Evolutionary conservation across 2,888 invertebrate genomes (phyloP).

Genomic region (Drosophila trichaetosa): DNA sequence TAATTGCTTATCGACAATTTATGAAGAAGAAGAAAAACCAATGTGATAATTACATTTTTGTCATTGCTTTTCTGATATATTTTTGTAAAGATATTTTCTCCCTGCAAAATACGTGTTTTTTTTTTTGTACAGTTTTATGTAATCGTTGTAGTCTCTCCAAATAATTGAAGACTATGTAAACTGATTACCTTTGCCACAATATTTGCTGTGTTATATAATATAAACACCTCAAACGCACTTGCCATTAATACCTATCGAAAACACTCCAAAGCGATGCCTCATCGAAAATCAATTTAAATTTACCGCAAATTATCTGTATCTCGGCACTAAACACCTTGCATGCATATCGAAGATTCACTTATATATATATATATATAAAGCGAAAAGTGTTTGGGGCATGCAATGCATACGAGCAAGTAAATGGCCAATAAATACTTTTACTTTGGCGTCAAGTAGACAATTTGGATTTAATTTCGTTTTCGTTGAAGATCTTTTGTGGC

Average conservation of each 20-base stretch:
- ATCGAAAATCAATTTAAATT: constrained; percentile 32
- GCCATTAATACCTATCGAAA: constrained; percentile 43
- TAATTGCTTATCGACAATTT: not conserved
- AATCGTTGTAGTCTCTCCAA: not conserved
- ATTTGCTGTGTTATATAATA: constrained; percentile 27
- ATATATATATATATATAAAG: not conserved
- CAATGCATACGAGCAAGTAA: constrained; percentile 37
- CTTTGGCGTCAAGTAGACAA: constrained; percentile 16
- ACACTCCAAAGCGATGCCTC: constrained; percentile 38
- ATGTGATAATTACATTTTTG: constrained; percentile 14
- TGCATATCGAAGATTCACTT: constrained; percentile 47
- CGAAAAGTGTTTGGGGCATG: constrained; percentile 18
- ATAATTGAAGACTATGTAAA: constrained; percentile 7
- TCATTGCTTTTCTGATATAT: not conserved
- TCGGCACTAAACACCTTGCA: constrained; percentile 38
- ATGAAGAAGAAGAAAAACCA: not conserved
- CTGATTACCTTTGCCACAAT: constrained; percentile 21
- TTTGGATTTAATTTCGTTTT: constrained; percentile 40
- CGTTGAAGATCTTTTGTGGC: constrained; percentile 20
- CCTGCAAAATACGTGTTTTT: not conserved
- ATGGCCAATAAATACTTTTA: constrained; percentile 35
- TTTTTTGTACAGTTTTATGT: constrained; percentile 5
- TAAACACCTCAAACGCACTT: constrained; percentile 24
- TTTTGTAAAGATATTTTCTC: not conserved
- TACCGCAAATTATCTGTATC: constrained; percentile 20